Evolutionary conservation across 2,888 invertebrate species (phyloP).

Genomic region (Volucella inflata): DNA sequence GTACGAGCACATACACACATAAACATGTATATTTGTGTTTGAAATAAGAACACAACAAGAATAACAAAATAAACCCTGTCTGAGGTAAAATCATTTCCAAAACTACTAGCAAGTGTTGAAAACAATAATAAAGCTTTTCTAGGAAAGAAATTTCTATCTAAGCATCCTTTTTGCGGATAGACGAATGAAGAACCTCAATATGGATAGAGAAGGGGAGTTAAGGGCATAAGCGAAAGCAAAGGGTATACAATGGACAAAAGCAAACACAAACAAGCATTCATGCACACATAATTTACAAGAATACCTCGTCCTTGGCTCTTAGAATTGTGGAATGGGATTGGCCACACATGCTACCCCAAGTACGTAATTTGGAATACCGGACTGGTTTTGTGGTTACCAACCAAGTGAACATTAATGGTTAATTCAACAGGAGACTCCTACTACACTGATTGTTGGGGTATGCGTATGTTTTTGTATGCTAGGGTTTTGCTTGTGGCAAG

Average conservation of each 20-base stretch:
- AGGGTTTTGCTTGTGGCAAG: slow-evolving; percentile 38
- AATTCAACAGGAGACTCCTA: slow-evolving; percentile 72
- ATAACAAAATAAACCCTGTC: slow-evolving; percentile 40
- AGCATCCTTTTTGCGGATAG: slow-evolving; percentile 48
- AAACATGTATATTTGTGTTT: neutral
- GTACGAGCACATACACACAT: neutral
- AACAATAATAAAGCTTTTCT: slow-evolving; percentile 66
- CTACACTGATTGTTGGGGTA: slow-evolving; percentile 21
- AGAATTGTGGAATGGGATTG: slow-evolving; percentile 19
- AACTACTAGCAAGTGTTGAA: slow-evolving; percentile 65
- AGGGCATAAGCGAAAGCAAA: slow-evolving; percentile 7
- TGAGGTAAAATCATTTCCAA: slow-evolving; percentile 62
- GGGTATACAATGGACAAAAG: slow-evolving; percentile 49
- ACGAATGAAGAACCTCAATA: neutral
- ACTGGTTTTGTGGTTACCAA: slow-evolving; percentile 56
- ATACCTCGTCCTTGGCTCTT: slow-evolving; percentile 32
- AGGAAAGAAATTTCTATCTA: slow-evolving; percentile 49
- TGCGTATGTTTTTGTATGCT: neutral
- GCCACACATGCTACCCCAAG: slow-evolving; percentile 62
- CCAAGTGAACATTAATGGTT: slow-evolving; percentile 73
- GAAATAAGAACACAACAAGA: slow-evolving; percentile 32
- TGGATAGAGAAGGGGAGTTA: neutral
- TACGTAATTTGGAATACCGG: slow-evolving; percentile 57
- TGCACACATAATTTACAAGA: slow-evolving; percentile 73
- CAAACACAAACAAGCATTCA: slow-evolving; percentile 72